phyloP scores from a whole-genome alignment of 2,888 invertebrate genomes.

The Bugula neritina region DNA sequence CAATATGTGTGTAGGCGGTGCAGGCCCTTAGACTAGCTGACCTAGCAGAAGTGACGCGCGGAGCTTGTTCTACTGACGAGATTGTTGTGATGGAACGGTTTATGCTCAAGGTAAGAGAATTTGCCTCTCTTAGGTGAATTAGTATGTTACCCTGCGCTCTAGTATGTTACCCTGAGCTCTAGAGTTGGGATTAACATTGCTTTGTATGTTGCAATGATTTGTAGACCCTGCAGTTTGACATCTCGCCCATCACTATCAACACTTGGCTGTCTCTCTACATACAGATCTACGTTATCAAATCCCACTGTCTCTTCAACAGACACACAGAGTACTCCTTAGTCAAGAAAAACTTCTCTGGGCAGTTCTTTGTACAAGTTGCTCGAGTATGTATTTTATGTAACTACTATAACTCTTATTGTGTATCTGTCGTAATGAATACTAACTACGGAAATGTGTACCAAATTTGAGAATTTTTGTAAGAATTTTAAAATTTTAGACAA shows the following conservation, averaged over 20 bases:
- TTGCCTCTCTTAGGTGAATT: too few species aligned
- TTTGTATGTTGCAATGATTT: too few species aligned
- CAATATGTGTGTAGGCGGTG: conserved; percentile 64
- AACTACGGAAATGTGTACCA: neutral
- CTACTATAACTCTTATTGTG: too few species aligned
- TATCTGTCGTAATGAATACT: neutral
- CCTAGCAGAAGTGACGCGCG: conserved; percentile 95
- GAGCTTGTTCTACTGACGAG: conserved; percentile 81
- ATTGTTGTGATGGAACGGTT: conserved; percentile 73
- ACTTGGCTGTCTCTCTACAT: neutral
- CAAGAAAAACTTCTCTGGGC: neutral
- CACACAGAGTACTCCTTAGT: neutral
- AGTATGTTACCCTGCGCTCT: too few species aligned
- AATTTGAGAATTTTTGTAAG: too few species aligned
- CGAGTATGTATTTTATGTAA: neutral
- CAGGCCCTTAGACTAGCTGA: conserved; percentile 93
- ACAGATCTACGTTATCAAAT: neutral
- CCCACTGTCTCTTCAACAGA: neutral
- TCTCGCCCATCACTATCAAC: neutral
- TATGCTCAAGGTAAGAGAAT: conserved; percentile 62
- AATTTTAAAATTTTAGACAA: too few species aligned
- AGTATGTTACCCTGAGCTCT: too few species aligned
- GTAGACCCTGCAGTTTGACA: neutral
- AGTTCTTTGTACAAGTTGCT: neutral
- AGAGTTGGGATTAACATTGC: too few species aligned